Conservation (phyloP, 2,113 vertebrate genomes). For the Notarius quadriscutis region DNA sequence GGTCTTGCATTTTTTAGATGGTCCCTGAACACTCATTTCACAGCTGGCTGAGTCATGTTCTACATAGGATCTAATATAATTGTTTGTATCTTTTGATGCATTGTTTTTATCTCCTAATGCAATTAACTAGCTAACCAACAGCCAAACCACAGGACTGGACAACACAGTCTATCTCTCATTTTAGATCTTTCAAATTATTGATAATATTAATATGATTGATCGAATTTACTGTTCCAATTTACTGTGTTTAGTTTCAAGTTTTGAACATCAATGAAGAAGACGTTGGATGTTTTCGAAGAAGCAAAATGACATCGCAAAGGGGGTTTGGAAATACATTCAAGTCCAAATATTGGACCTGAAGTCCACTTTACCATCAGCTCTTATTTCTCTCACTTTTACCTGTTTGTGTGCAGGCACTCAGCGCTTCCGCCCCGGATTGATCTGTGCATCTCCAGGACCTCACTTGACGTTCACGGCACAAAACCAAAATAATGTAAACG, state of each 20-base stretch:
- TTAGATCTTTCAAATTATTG: background rate
- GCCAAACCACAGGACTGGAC: background rate
- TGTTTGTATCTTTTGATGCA: background rate
- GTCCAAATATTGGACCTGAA: background rate
- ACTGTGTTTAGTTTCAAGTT: background rate
- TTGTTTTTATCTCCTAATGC: background rate
- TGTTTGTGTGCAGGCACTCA: slow-evolving; percentile 98
- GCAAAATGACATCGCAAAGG: background rate
- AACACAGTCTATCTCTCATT: background rate
- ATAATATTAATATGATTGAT: background rate
- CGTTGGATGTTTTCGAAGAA: background rate
- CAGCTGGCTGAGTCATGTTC: background rate
- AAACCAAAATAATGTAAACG: slow-evolving; percentile 72
- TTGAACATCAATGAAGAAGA: background rate
- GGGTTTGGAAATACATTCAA: background rate
- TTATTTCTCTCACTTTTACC: slow-evolving; percentile 75
- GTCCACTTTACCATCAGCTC: background rate
- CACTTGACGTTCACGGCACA: slow-evolving; percentile 85
- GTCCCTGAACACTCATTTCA: no score
- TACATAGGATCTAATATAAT: background rate
- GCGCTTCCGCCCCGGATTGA: slow-evolving; percentile 98
- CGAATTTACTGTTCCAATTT: background rate
- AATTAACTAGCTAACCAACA: background rate
- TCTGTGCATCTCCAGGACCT: slow-evolving; percentile 97
- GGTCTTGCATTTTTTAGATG: no score